A percentile compares a stretch with the other conserved stretches of the same genome.
Evolutionary conservation across 1,140 invertebrate genomes (phyloP).

Genomic region (Macrocentrus cingulum): DNA sequence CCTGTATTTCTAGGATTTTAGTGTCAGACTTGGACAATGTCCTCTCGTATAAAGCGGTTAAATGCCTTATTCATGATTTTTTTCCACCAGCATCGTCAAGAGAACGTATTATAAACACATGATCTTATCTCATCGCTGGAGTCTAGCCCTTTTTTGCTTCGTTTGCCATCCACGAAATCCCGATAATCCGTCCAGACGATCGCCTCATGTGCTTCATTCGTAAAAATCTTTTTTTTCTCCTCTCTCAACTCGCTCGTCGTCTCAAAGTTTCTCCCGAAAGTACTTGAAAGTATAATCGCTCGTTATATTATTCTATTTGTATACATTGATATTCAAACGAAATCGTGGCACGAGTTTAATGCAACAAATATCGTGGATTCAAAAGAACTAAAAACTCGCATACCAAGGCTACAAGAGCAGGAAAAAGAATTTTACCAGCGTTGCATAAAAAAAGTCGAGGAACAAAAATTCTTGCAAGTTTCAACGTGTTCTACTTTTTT

Average conservation of each 20-base stretch:
- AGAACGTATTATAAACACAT: neutral
- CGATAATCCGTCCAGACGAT: slow-evolving; percentile 17
- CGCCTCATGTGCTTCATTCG: neutral
- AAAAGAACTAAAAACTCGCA: too few relatives aligned
- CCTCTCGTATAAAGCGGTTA: slow-evolving; percentile 4
- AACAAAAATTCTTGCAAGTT: too few relatives aligned
- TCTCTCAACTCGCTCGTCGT: too few relatives aligned
- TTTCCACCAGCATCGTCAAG: neutral
- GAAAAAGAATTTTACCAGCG: too few relatives aligned
- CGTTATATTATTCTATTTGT: slow-evolving; percentile 4
- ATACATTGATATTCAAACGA: slow-evolving; percentile 8
- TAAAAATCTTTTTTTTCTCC: too few relatives aligned
- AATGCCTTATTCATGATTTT: slow-evolving; percentile 20
- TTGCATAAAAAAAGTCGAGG: too few relatives aligned
- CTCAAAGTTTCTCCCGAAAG: slow-evolving; percentile 16
- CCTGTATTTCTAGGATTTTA: too few relatives aligned
- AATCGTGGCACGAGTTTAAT: slow-evolving; percentile 6
- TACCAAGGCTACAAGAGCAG: too few relatives aligned
- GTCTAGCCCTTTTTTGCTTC: neutral
- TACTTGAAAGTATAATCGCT: slow-evolving; percentile 18
- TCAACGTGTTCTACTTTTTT: neutral
- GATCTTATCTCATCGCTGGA: slow-evolving; percentile 1
- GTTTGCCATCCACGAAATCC: slow-evolving; percentile 12
- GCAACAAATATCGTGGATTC: neutral
- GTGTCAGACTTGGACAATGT: slow-evolving; percentile 4